phyloP scores from a whole-genome alignment of 2,888 invertebrate species.

The Myopa tessellatipennis region DNA sequence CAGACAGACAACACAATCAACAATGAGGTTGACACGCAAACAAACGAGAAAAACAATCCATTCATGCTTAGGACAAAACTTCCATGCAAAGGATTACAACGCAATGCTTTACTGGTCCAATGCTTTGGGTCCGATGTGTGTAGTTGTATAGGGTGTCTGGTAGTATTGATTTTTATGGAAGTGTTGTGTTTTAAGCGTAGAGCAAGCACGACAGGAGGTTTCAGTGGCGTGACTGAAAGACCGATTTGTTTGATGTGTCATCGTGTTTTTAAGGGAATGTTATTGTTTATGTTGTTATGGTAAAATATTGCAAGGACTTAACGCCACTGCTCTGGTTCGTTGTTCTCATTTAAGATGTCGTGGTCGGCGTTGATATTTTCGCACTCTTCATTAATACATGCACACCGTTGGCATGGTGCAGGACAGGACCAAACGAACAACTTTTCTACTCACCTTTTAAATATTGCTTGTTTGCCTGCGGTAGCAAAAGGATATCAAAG shows the following conservation, averaged over 20 bases:
- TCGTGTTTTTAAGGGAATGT: no score
- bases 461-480: conserved; percentile 32
- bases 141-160: conserved; percentile 17
- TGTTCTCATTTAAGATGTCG: background rate
- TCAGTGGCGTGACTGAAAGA: conserved; percentile 27
- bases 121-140: background rate
- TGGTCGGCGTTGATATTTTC: conserved; percentile 8
- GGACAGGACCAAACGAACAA: conserved; percentile 60
- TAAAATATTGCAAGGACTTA: background rate
- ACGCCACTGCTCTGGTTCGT: conserved; percentile 13
- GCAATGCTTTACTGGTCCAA: background rate
- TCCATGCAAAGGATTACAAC: conserved; percentile 15
- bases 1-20: background rate
- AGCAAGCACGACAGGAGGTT: conserved; percentile 35
- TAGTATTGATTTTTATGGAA: conserved; percentile 45
- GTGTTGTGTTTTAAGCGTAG: conserved; percentile 37
- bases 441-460: conserved; percentile 41
- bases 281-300: no score
- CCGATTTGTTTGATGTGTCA: background rate
- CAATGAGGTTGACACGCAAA: conserved; percentile 31
- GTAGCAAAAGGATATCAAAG: conserved; percentile 13
- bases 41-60: conserved; percentile 9
- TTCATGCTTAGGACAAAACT: background rate
- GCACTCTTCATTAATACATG: conserved; percentile 22
- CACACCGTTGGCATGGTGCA: conserved; percentile 63